phyloP scores from a whole-genome alignment of 2,113 vertebrate species.

The Prunella himalayana region DNA sequence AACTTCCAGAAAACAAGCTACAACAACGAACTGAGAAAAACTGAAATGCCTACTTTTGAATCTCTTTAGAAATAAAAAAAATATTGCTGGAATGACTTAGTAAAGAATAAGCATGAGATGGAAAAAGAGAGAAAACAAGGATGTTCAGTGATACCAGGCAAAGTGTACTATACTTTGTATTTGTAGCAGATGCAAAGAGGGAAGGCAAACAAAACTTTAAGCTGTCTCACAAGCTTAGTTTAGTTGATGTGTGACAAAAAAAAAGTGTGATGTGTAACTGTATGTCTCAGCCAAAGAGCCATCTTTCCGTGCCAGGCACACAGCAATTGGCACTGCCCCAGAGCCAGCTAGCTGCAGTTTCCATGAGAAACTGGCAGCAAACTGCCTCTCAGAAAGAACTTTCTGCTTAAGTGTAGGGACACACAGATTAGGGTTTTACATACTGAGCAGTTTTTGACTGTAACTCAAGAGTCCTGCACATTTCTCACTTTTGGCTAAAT shows the following conservation, averaged over 20 bases:
- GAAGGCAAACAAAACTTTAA: background rate
- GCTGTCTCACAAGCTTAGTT: background rate
- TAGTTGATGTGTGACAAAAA: background rate
- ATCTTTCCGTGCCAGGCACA: too few relatives aligned
- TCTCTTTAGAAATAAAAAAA: background rate
- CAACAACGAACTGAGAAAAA: background rate
- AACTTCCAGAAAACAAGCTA: background rate
- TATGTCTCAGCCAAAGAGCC: background rate
- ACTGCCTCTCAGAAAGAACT: background rate
- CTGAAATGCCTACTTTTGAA: background rate
- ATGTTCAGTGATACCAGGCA: background rate
- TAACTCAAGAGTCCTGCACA: rapidly evolving
- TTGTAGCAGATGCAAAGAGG: background rate
- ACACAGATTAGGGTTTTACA: background rate
- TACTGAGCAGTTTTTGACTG: rapidly evolving
- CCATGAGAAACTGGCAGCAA: background rate
- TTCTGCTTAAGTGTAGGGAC: background rate
- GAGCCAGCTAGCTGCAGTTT: background rate
- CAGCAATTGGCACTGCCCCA: background rate
- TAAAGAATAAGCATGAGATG: background rate
- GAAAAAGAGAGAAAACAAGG: background rate
- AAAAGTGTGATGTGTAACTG: background rate
- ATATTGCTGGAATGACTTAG: background rate
- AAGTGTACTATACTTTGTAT: background rate
- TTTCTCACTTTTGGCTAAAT: background rate